These are phyloP conservation scores for Campodea augens DNA, from an alignment of 1,140 invertebrate genomes.

Conservation along the genomic window DNA sequence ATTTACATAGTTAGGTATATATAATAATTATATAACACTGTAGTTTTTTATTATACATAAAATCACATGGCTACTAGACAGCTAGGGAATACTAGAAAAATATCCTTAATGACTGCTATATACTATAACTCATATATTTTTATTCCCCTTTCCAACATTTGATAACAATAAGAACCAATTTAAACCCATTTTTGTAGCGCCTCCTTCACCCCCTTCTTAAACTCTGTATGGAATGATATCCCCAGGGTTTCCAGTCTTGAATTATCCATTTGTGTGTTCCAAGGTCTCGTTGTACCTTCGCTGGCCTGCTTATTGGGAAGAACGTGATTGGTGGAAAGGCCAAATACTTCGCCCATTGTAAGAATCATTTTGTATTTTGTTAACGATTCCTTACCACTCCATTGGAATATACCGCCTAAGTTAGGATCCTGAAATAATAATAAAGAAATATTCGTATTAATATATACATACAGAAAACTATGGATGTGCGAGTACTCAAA, in stretches of 20 bases:
- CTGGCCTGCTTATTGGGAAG: slow-evolving; percentile 19
- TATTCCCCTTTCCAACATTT: too few species aligned
- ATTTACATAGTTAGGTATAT: too few species aligned
- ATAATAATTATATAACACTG: too few species aligned
- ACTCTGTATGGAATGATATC: slow-evolving; percentile 24
- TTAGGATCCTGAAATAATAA: slow-evolving; percentile 14
- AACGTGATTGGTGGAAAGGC: slow-evolving; percentile 24
- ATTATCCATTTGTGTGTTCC: slow-evolving; percentile 26
- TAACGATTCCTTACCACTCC: slow-evolving; percentile 29
- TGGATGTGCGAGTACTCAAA: too few species aligned
- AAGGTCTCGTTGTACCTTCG: slow-evolving; percentile 22
- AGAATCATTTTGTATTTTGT: slow-evolving; percentile 35
- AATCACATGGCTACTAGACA: too few species aligned
- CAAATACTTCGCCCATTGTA: slow-evolving; percentile 27
- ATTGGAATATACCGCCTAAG: slow-evolving; percentile 30
- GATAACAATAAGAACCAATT: too few species aligned
- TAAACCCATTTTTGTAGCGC: slow-evolving; percentile 17
- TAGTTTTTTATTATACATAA: too few species aligned
- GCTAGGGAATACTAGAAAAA: too few species aligned
- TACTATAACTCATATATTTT: too few species aligned
- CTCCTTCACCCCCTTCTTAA: slow-evolving; percentile 23
- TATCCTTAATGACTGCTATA: too few species aligned
- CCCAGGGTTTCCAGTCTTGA: slow-evolving; percentile 23
- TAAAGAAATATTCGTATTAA: too few species aligned
- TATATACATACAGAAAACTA: too few species aligned